phyloP scores from a whole-genome alignment of 2,888 invertebrate genomes.

The Rugalucina vietnamica region DNA sequence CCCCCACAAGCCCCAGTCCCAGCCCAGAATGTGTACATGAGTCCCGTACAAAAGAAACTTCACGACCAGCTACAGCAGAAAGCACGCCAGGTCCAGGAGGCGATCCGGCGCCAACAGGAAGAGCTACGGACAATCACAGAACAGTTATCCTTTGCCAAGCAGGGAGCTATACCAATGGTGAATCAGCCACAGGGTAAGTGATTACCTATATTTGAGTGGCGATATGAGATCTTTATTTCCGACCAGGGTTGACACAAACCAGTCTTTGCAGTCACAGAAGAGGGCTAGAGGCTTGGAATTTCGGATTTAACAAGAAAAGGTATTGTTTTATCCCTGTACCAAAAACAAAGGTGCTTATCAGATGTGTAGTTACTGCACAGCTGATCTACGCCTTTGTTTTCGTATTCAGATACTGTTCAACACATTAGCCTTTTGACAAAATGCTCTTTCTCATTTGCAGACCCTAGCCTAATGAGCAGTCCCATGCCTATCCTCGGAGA shows the following conservation, averaged over 20 bases:
- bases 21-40: constrained; percentile 67
- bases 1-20: constrained; percentile 5
- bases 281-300: too few relatives aligned
- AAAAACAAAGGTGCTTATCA: too few relatives aligned
- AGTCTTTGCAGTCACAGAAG: too few relatives aligned
- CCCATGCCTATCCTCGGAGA: neutral
- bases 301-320: too few relatives aligned
- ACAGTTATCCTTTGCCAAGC: constrained; percentile 66
- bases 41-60: constrained; percentile 74
- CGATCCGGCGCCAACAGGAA: constrained; percentile 76
- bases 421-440: too few relatives aligned
- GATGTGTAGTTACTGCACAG: too few relatives aligned
- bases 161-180: constrained; percentile 30
- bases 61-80: constrained; percentile 76
- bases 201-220: neutral
- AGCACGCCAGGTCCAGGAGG: constrained; percentile 74
- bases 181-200: neutral
- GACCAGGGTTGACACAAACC: too few relatives aligned
- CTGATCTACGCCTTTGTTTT: too few relatives aligned
- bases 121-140: constrained; percentile 75
- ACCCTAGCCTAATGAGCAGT: neutral
- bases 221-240: neutral
- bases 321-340: too few relatives aligned
- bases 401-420: too few relatives aligned
- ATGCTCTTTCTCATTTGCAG: neutral